Percentiles rank a stretch among this genome's conserved stretches.
phyloP scores from a whole-genome alignment of 2,113 vertebrate genomes.

The Seriola aureovittata region DNA sequence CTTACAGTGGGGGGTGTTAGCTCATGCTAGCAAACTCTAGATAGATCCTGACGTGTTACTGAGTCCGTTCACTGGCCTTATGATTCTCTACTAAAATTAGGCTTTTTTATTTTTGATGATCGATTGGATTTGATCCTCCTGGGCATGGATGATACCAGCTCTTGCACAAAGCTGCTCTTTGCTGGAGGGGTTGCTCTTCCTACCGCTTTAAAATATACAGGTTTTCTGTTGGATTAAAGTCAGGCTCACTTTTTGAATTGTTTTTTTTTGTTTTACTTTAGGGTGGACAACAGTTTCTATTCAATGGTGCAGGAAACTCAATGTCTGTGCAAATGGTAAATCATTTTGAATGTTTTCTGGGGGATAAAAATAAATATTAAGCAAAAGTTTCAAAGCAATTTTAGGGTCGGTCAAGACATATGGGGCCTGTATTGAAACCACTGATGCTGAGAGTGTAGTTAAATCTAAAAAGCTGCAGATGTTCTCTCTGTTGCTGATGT shows the following conservation, averaged over 20 bases:
- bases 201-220: too few species aligned
- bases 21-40: background rate
- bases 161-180: too few species aligned
- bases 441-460: background rate
- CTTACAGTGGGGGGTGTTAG: too few species aligned
- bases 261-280: too few species aligned
- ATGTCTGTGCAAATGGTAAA: background rate
- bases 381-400: background rate
- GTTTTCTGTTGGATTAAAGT: too few species aligned
- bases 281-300: background rate
- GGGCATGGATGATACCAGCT: too few species aligned
- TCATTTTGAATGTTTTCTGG: background rate
- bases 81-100: background rate
- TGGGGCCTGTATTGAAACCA: background rate
- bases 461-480: slow-evolving; percentile 26
- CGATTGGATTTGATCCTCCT: too few species aligned
- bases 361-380: background rate
- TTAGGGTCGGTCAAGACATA: background rate
- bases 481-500: background rate
- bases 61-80: background rate
- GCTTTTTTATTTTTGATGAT: too few species aligned
- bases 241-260: background rate
- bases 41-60: background rate
- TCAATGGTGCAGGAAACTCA: background rate
- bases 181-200: too few species aligned